Conservation (phyloP, 2,888 invertebrate species). For the Drosophila meridiana region DNA sequence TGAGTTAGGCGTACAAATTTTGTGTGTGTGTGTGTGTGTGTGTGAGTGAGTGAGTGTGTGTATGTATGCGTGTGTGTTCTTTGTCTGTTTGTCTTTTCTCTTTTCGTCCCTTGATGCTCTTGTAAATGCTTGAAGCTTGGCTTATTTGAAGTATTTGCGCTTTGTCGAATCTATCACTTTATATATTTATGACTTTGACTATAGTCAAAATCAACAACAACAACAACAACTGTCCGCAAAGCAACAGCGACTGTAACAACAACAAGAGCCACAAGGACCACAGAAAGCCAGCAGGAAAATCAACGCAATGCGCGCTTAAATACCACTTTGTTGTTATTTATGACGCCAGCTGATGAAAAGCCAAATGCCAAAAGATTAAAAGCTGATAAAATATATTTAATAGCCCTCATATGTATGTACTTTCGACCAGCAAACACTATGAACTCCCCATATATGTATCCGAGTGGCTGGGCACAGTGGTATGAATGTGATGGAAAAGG, state of each 20-base stretch:
- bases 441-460: constrained; percentile 15
- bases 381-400: constrained; percentile 79
- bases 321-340: constrained; percentile 80
- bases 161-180: constrained; percentile 67
- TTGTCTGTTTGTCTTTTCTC: constrained; percentile 19
- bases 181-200: constrained; percentile 73
- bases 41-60: constrained; percentile 1
- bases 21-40: constrained; percentile 1
- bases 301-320: constrained; percentile 62
- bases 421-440: constrained; percentile 29
- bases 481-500: background rate
- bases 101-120: constrained; percentile 10
- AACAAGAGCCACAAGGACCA: constrained; percentile 20
- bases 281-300: constrained; percentile 40
- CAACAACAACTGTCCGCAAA: constrained; percentile 15
- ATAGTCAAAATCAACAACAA: constrained; percentile 41
- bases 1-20: constrained; percentile 24
- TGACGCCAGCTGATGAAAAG: constrained; percentile 80
- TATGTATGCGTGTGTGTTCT: constrained; percentile 4
- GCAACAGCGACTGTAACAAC: constrained; percentile 12
- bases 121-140: constrained; percentile 36
- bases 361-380: constrained; percentile 78
- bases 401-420: constrained; percentile 57
- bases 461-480: background rate
- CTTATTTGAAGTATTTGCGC: constrained; percentile 43